Evolutionary conservation across 2,888 invertebrate species (phyloP).

Genomic region (Microctonus brassicae): DNA sequence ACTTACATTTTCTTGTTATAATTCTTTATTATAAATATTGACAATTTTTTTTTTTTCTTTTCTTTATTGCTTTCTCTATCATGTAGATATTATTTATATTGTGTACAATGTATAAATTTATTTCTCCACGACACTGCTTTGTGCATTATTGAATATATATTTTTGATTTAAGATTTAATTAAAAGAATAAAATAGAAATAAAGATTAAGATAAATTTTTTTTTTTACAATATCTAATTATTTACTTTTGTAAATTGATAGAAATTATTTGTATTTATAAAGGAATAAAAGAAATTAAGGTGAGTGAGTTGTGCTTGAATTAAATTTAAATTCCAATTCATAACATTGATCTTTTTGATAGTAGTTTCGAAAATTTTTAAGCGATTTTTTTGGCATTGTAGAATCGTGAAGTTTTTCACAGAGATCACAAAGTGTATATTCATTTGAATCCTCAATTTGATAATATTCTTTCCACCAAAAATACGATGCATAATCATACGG

Average conservation of each 20-base stretch:
- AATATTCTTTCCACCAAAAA: conserved; percentile 72
- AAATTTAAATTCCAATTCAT: too few species aligned
- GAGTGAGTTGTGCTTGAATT: too few species aligned
- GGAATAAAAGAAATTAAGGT: neutral
- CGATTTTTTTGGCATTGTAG: conserved; percentile 17
- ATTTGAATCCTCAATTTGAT: conserved; percentile 38
- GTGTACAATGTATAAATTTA: conserved; percentile 25
- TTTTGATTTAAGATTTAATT: neutral
- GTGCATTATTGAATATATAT: neutral
- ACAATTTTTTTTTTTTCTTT: conserved; percentile 23
- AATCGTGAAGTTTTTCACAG: conserved; percentile 29
- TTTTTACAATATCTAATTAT: neutral
- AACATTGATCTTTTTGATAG: conserved; percentile 23
- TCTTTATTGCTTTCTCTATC: conserved; percentile 4
- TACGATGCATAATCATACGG: conserved; percentile 73
- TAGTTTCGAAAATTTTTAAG: conserved; percentile 20
- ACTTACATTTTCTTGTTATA: neutral
- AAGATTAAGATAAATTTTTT: neutral
- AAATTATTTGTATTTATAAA: neutral
- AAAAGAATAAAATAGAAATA: neutral
- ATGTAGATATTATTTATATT: conserved; percentile 36
- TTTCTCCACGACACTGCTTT: neutral
- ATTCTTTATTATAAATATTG: neutral
- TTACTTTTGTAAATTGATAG: neutral
- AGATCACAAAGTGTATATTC: conserved; percentile 31